Percentiles rank a stretch among this genome's conserved stretches.
Evolutionary conservation across 2,797 vertebrate genomes (phyloP).

Genomic region (Sebastes trivittatus): DNA sequence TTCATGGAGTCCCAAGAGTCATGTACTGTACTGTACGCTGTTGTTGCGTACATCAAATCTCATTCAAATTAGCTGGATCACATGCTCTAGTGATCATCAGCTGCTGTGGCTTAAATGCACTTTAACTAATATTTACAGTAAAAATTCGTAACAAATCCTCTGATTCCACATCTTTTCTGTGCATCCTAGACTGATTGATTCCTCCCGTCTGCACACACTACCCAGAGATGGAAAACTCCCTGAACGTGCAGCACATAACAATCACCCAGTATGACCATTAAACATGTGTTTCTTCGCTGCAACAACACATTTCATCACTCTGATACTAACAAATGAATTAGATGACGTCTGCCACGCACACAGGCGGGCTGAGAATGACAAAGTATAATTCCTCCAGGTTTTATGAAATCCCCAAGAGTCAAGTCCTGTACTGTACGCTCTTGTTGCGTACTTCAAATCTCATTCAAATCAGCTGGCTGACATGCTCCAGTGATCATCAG

Average conservation of each 20-base stretch:
- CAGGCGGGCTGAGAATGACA: background rate
- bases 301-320: background rate
- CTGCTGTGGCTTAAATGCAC: background rate
- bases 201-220: background rate
- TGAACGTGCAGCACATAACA: constrained; percentile 23
- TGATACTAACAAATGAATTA: background rate
- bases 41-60: background rate
- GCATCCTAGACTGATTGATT: background rate
- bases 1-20: background rate
- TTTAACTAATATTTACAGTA: background rate
- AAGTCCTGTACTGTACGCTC: background rate
- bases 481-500: background rate
- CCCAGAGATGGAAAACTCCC: background rate
- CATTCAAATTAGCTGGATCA: background rate
- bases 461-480: background rate
- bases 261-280: background rate
- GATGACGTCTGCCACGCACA: background rate
- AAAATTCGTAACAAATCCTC: no score
- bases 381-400: background rate
- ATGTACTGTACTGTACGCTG: background rate
- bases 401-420: background rate
- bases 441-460: background rate
- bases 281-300: constrained; percentile 9
- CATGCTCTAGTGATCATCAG: background rate
- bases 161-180: background rate